Conservation (phyloP, 2,888 invertebrate species). For the Pandemis heparana region DNA sequence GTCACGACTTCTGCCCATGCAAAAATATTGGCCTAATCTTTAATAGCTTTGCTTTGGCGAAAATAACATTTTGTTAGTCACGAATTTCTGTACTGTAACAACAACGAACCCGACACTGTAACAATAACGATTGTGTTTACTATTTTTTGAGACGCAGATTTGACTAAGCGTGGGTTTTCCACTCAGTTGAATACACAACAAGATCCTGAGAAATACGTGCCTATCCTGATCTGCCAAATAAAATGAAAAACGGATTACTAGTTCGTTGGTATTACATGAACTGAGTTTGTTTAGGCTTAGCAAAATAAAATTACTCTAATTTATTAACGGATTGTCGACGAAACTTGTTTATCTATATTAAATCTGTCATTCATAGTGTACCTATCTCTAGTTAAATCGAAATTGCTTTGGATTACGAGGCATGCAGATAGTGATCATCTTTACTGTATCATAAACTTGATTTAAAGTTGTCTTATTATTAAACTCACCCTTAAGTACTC, state of each 20-base stretch:
- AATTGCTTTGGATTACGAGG: conserved; percentile 24
- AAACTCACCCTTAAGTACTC: neutral
- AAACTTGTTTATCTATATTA: conserved; percentile 33
- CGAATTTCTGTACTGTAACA: conserved; percentile 3
- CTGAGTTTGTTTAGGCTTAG: neutral
- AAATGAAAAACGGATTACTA: conserved; percentile 1
- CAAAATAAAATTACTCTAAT: conserved; percentile 5
- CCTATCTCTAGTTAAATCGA: conserved; percentile 34
- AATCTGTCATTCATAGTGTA: conserved; percentile 33
- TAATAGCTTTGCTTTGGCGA: neutral
- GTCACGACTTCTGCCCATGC: neutral
- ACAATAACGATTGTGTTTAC: conserved; percentile 25
- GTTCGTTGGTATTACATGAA: neutral
- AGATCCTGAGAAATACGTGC: neutral
- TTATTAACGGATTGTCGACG: conserved; percentile 26
- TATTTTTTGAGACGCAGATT: conserved; percentile 14
- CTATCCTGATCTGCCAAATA: neutral
- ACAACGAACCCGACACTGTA: neutral
- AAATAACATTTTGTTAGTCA: neutral
- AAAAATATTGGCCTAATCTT: neutral
- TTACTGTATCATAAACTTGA: conserved; percentile 10
- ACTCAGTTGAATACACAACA: conserved; percentile 18
- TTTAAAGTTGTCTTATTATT: neutral
- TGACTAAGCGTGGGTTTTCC: conserved; percentile 33
- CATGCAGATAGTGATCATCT: conserved; percentile 26